Percentiles rank a stretch among this genome's conserved stretches.
Conservation (phyloP, 2,888 invertebrate species). For the Lasius platythorax region DNA sequence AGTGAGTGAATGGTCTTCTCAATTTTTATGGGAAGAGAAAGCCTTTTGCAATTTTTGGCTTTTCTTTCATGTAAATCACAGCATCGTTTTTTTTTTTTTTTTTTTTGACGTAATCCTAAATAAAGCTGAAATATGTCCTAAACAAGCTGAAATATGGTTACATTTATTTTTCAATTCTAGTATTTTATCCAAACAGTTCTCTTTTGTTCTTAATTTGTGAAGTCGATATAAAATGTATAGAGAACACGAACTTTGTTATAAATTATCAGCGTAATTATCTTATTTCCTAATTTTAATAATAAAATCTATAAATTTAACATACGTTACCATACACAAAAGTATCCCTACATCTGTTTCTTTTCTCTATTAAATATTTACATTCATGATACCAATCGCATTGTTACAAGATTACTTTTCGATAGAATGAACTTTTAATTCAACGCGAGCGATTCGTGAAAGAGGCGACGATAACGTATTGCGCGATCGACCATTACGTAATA, state of each 20-base stretch:
- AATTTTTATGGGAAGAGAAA: not conserved
- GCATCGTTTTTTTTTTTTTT: too few relatives aligned
- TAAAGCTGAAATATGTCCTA: too few relatives aligned
- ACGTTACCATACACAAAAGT: not conserved
- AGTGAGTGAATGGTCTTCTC: not conserved
- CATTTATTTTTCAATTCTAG: not conserved
- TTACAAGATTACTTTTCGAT: not conserved
- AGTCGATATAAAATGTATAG: not conserved
- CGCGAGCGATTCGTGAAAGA: not conserved
- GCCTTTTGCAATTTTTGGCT: not conserved
- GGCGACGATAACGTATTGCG: conserved; percentile 17
- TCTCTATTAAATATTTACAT: not conserved
- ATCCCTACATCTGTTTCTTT: not conserved
- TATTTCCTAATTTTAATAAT: not conserved
- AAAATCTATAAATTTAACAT: not conserved
- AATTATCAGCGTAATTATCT: not conserved
- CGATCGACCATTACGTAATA: conserved; percentile 37
- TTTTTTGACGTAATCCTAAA: too few relatives aligned
- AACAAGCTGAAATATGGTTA: not conserved
- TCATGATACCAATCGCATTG: not conserved
- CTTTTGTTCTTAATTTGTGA: not conserved
- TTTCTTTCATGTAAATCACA: not conserved
- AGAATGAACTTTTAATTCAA: conserved; percentile 14
- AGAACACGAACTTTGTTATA: not conserved
- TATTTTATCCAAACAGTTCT: not conserved